Evolutionary conservation across 2,888 invertebrate genomes (phyloP).

Genomic region (Gnatocerus cornutus): DNA sequence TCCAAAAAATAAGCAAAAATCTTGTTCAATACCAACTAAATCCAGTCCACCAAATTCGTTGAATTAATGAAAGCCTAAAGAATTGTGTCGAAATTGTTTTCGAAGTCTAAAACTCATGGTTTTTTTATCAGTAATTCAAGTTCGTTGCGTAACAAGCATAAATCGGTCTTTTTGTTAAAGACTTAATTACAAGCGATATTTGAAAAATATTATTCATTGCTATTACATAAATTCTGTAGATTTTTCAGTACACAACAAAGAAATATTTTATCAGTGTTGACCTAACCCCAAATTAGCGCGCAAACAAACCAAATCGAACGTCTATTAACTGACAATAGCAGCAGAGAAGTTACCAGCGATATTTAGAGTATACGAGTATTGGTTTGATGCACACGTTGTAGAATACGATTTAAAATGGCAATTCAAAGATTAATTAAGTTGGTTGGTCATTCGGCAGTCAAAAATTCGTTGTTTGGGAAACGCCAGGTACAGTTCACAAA

Average conservation of each 20-base stretch:
- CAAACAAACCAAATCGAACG: slow-evolving; percentile 52
- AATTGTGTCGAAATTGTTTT: no score
- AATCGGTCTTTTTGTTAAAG: no score
- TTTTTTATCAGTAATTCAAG: no score
- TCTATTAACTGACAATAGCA: slow-evolving; percentile 9
- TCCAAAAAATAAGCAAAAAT: no score
- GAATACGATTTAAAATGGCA: slow-evolving; percentile 61
- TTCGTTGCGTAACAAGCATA: no score
- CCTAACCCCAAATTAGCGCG: slow-evolving; percentile 54
- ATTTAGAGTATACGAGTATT: slow-evolving; percentile 26
- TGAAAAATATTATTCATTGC: neutral
- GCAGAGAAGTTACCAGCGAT: slow-evolving; percentile 1
- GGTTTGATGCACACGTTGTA: slow-evolving; percentile 34
- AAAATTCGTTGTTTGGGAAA: slow-evolving; percentile 13
- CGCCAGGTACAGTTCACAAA: slow-evolving; percentile 46
- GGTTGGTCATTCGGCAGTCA: slow-evolving; percentile 58
- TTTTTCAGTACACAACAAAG: slow-evolving; percentile 21
- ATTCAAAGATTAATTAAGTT: slow-evolving; percentile 60
- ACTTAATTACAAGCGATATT: no score
- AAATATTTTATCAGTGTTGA: slow-evolving; percentile 54
- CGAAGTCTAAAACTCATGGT: no score
- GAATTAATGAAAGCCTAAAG: no score
- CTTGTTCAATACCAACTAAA: no score
- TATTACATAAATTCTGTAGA: neutral
- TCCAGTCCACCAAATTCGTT: no score